Percentiles rank a stretch among this genome's conserved stretches.
Conservation (phyloP, 1,140 invertebrate species). For the Littorina saxatilis region DNA sequence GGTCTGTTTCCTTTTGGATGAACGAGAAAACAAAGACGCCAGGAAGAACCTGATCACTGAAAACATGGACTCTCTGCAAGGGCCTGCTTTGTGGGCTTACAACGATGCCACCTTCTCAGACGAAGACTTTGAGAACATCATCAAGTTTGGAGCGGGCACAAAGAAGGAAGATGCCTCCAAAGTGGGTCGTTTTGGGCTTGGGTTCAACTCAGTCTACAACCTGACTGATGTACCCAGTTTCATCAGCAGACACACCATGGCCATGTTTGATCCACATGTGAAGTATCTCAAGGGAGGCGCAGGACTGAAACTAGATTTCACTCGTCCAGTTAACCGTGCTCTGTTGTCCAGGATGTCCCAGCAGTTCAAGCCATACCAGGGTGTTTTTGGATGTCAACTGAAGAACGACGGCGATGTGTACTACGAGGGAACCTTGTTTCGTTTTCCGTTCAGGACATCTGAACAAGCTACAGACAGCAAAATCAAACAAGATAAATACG, state of each 20-base stretch:
- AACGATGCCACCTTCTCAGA: conserved; percentile 71
- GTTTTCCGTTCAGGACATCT: conserved; percentile 60
- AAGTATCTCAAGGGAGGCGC: conserved; percentile 59
- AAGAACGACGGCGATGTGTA: not conserved
- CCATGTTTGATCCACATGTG: conserved; percentile 72
- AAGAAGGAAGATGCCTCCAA: conserved; percentile 61
- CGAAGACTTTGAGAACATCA: conserved; percentile 71
- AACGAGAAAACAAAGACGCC: conserved; percentile 61
- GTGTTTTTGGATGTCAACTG: conserved; percentile 60
- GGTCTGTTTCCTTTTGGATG: conserved; percentile 67
- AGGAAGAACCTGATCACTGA: conserved; percentile 56
- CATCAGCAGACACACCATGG: conserved; percentile 61
- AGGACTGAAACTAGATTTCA: conserved; percentile 45
- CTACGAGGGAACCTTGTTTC: conserved; percentile 64
- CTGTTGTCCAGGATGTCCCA: not conserved
- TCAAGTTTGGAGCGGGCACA: conserved; percentile 65
- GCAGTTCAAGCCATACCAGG: conserved; percentile 49
- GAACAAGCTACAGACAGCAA: conserved; percentile 60
- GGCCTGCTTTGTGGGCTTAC: conserved; percentile 54
- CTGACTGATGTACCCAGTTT: conserved; percentile 67
- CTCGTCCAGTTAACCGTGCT: not conserved
- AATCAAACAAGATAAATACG: conserved; percentile 61
- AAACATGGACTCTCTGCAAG: conserved; percentile 63
- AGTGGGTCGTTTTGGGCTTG: conserved; percentile 45
- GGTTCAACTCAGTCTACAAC: conserved; percentile 49